These are phyloP conservation scores for Leistus spinibarbis DNA, from an alignment of 2,888 invertebrate species.

Conservation along the genomic window DNA sequence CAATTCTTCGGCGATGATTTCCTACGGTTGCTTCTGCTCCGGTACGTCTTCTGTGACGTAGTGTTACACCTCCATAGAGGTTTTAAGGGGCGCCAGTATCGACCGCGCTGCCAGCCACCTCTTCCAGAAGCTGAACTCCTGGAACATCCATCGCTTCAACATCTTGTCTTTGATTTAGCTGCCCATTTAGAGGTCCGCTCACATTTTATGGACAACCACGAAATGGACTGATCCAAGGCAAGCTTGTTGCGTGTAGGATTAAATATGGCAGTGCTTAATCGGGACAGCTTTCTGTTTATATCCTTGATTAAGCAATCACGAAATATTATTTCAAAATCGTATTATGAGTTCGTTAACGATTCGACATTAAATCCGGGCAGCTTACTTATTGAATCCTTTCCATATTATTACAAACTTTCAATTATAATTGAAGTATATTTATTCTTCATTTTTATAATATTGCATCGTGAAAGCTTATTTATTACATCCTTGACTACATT, in stretches of 20 bases:
- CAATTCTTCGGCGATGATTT: slow-evolving; percentile 96
- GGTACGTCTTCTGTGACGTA: slow-evolving; percentile 93
- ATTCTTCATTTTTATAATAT: not conserved
- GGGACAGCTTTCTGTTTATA: not conserved
- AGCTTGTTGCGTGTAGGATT: slow-evolving; percentile 56
- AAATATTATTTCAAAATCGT: not conserved
- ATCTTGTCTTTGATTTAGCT: slow-evolving; percentile 83
- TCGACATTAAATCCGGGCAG: not conserved
- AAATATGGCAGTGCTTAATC: slow-evolving; percentile 40
- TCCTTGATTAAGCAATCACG: slow-evolving; percentile 6
- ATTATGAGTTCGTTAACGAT: not conserved
- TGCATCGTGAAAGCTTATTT: not conserved
- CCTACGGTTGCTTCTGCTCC: slow-evolving; percentile 82
- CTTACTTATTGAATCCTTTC: not conserved
- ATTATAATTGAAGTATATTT: not conserved
- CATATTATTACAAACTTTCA: not conserved
- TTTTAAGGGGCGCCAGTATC: slow-evolving; percentile 81
- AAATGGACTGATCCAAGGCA: slow-evolving; percentile 68
- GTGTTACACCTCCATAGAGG: slow-evolving; percentile 87
- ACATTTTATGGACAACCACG: slow-evolving; percentile 68
- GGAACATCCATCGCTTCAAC: slow-evolving; percentile 80
- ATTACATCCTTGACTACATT: not conserved
- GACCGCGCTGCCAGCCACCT: slow-evolving; percentile 84
- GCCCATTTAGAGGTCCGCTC: slow-evolving; percentile 81
- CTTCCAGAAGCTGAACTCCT: slow-evolving; percentile 86